Percentiles rank a stretch among this genome's conserved stretches.
phyloP scores from a whole-genome alignment of 2,888 invertebrate species.

The Saturnia japonica region DNA sequence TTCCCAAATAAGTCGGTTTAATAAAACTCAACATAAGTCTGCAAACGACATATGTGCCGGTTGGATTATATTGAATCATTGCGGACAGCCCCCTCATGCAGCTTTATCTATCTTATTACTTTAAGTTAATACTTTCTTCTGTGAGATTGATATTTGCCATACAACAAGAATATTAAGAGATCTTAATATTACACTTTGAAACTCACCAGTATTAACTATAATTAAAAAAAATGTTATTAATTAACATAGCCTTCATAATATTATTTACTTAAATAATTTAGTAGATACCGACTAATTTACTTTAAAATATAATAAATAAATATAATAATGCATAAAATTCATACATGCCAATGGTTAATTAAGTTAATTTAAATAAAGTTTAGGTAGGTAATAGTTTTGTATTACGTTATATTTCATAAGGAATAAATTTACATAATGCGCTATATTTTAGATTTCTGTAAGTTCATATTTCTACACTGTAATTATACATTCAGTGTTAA shows the following conservation, averaged over 20 bases:
- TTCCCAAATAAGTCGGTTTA: conserved; percentile 64
- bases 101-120: conserved; percentile 43
- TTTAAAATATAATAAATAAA: neutral
- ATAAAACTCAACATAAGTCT: conserved; percentile 65
- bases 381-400: neutral
- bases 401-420: neutral
- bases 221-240: neutral
- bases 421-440: neutral
- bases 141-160: neutral
- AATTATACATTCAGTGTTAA: neutral
- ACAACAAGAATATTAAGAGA: neutral
- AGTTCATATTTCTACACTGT: neutral
- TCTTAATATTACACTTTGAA: neutral
- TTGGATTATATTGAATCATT: conserved; percentile 72
- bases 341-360: neutral
- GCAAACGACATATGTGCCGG: conserved; percentile 63
- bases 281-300: neutral
- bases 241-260: neutral
- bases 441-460: neutral
- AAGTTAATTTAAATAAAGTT: too few relatives aligned
- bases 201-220: too few relatives aligned
- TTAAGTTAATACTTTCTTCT: conserved; percentile 16
- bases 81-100: conserved; percentile 49
- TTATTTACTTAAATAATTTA: neutral
- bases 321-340: neutral